A percentile compares a stretch with the other conserved stretches of the same genome.
These are phyloP conservation scores for Bombylius discolor DNA, from an alignment of 2,888 invertebrate genomes.

Conservation along the genomic window DNA sequence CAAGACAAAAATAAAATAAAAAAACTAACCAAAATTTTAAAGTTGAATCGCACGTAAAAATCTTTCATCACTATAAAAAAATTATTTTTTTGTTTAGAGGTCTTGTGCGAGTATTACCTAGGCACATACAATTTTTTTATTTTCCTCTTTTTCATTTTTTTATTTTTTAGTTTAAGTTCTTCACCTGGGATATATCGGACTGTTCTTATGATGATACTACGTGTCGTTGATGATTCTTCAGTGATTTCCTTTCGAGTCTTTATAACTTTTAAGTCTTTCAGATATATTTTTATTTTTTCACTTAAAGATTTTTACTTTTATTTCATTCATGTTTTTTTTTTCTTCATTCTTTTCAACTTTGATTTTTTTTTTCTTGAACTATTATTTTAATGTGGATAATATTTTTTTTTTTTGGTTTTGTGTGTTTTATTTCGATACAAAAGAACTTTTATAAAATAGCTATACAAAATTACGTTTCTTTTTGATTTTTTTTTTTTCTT, in stretches of 20 bases:
- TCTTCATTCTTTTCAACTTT: neutral
- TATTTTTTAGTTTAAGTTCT: neutral
- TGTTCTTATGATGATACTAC: constrained; percentile 8
- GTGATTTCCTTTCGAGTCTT: constrained; percentile 6
- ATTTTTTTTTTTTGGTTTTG: neutral
- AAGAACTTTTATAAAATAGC: neutral
- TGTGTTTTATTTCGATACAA: neutral
- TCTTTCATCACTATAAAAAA: neutral
- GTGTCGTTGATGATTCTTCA: constrained; percentile 12
- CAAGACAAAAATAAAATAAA: too few relatives aligned
- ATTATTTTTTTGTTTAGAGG: neutral
- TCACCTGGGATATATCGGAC: constrained; percentile 1
- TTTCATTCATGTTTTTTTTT: neutral
- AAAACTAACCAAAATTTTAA: neutral
- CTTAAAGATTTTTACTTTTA: neutral
- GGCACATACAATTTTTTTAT: too few relatives aligned
- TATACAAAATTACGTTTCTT: too few relatives aligned
- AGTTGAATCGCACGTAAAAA: neutral
- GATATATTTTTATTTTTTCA: neutral
- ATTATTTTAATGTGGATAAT: too few relatives aligned
- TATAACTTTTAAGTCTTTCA: neutral
- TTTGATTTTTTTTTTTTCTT: too few relatives aligned
- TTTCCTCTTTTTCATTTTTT: too few relatives aligned
- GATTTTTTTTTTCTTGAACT: too few relatives aligned
- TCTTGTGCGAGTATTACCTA: neutral